phyloP scores from a whole-genome alignment of 1,140 invertebrate genomes.

The Prorops nasuta region DNA sequence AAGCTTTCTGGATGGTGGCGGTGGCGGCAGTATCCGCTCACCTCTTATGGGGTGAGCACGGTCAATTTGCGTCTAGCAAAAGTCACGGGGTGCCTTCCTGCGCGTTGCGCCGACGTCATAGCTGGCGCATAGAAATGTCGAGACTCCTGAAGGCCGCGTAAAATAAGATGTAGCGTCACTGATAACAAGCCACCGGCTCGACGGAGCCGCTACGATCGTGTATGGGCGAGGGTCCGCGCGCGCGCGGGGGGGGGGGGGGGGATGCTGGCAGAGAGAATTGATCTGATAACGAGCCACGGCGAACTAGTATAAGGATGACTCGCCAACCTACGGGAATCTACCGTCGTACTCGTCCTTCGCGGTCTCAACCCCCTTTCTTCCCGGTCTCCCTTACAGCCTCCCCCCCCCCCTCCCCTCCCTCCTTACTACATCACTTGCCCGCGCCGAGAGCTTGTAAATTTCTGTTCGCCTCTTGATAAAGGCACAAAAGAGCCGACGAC shows the following conservation, averaged over 20 bases:
- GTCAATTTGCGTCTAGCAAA: slow-evolving; percentile 56
- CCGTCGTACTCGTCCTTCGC: background rate
- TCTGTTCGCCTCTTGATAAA: slow-evolving; percentile 42
- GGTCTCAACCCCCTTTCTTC: background rate
- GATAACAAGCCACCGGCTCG: slow-evolving; percentile 50
- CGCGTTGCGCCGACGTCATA: slow-evolving; percentile 51
- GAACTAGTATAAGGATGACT: slow-evolving; percentile 16
- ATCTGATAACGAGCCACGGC: slow-evolving; percentile 28
- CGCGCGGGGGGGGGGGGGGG: slow-evolving; percentile 6
- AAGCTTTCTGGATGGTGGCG: no score
- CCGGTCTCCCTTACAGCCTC: background rate
- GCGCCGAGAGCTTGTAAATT: slow-evolving; percentile 40
- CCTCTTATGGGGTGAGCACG: slow-evolving; percentile 36
- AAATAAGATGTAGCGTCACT: slow-evolving; percentile 57
- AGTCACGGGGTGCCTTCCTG: slow-evolving; percentile 46
- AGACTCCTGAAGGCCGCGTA: slow-evolving; percentile 47
- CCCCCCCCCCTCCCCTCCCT: background rate
- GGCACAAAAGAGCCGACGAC: slow-evolving; percentile 34
- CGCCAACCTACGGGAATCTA: slow-evolving; percentile 17
- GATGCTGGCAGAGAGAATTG: slow-evolving; percentile 5
- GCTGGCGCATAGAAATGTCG: slow-evolving; percentile 55
- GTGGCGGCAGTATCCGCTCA: no score
- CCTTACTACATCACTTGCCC: slow-evolving; percentile 12
- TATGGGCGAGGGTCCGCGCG: slow-evolving; percentile 7
- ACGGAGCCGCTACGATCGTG: no score